phyloP scores from a whole-genome alignment of 2,888 invertebrate species.

The Phyllotreta striolata region DNA sequence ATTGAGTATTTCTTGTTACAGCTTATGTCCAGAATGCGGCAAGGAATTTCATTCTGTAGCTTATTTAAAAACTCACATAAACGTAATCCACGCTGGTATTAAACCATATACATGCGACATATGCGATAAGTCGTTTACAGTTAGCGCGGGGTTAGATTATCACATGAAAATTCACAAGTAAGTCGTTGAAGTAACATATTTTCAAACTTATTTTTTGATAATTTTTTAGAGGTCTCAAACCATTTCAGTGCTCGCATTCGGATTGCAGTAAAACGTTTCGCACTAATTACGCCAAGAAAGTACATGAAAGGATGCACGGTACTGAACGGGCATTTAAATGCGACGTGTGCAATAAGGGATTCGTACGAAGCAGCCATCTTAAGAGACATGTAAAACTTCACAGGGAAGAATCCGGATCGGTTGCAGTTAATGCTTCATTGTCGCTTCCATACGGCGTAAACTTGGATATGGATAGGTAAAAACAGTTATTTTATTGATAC shows the following conservation, averaged over 20 bases:
- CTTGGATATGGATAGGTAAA: no score
- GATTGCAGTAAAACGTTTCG: slow-evolving; percentile 38
- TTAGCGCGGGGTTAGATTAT: slow-evolving; percentile 35
- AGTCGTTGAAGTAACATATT: slow-evolving; percentile 7
- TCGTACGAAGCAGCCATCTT: slow-evolving; percentile 38
- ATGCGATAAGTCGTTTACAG: slow-evolving; percentile 37
- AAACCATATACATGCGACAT: slow-evolving; percentile 38
- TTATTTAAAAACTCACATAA: slow-evolving; percentile 37
- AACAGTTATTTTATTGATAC: no score
- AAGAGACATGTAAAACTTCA: slow-evolving; percentile 38
- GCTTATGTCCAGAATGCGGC: slow-evolving; percentile 38
- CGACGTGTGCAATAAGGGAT: slow-evolving; percentile 37
- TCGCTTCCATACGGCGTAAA: no score
- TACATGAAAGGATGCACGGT: slow-evolving; percentile 35
- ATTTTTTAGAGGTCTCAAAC: slow-evolving; percentile 35
- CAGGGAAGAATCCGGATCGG: slow-evolving; percentile 10
- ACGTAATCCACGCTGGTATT: slow-evolving; percentile 35
- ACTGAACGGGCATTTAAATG: slow-evolving; percentile 39
- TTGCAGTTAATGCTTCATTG: no score
- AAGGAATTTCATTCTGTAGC: slow-evolving; percentile 38
- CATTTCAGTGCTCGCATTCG: slow-evolving; percentile 35
- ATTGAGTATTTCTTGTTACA: slow-evolving; percentile 10
- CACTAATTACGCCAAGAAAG: slow-evolving; percentile 33
- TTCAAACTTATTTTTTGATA: background rate
- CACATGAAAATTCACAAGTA: slow-evolving; percentile 40